Percentiles rank a stretch among this genome's conserved stretches.
phyloP scores from a whole-genome alignment of 2,797 vertebrate species.

The Vespertilio murinus region DNA sequence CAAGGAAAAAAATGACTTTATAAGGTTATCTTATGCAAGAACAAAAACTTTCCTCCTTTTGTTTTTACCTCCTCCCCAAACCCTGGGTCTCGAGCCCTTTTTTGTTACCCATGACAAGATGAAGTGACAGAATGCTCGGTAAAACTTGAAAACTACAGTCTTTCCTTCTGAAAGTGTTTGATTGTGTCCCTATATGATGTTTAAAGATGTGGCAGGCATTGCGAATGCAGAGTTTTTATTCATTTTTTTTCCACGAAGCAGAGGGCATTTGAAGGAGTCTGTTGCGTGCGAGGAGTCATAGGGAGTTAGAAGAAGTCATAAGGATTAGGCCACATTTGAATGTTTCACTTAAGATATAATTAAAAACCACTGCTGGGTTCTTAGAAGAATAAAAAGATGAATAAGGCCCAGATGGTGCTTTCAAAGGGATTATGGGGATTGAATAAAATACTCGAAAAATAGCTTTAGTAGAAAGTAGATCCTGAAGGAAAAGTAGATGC shows the following conservation, averaged over 20 bases:
- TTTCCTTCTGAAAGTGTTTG: conserved; percentile 37
- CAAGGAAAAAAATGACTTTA: not conserved
- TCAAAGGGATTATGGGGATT: conserved; percentile 55
- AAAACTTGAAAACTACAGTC: not conserved
- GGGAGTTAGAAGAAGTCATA: conserved; percentile 39
- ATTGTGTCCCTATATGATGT: not conserved
- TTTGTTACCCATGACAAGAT: conserved; percentile 16
- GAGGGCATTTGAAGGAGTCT: conserved; percentile 32
- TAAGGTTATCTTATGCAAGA: not conserved
- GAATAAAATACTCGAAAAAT: conserved; percentile 55
- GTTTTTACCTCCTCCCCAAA: not conserved
- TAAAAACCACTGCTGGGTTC: conserved; percentile 58
- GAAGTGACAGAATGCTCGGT: not conserved
- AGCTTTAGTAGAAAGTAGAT: conserved; percentile 49
- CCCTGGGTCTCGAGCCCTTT: not conserved
- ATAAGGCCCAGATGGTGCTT: conserved; percentile 47
- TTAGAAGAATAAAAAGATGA: conserved; percentile 58
- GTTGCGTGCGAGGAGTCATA: not conserved
- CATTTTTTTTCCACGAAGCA: conserved; percentile 44
- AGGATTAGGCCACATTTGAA: conserved; percentile 67
- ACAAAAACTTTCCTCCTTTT: not conserved
- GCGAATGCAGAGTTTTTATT: conserved; percentile 23
- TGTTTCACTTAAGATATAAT: conserved; percentile 69
- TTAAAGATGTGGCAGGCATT: not conserved
- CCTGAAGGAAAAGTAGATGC: conserved; percentile 5